A percentile compares a stretch with the other conserved stretches of the same genome.
phyloP scores from a whole-genome alignment of 2,113 vertebrate genomes.

The Azemiops feae region DNA sequence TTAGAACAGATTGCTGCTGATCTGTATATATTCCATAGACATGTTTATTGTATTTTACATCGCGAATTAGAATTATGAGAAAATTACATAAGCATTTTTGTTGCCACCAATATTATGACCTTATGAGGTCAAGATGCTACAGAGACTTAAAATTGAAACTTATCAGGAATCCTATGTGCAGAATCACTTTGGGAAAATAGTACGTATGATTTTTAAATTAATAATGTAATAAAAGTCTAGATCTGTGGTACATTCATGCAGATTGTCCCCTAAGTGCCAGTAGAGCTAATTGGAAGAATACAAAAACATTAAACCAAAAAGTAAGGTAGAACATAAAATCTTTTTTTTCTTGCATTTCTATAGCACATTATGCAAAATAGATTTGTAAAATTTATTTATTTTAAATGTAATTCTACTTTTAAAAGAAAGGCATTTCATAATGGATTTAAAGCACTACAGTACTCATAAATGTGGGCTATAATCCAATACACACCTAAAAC shows the following conservation, averaged over 20 bases:
- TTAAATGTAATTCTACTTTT: not conserved
- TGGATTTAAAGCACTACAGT: not conserved
- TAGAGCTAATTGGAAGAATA: no score
- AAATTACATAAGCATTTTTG: not conserved
- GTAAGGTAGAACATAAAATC: no score
- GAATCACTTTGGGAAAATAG: no score
- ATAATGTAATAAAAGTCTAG: no score
- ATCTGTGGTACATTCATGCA: no score
- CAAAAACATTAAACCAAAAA: no score
- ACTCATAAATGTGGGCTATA: slow-evolving; percentile 6
- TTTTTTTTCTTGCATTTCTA: not conserved
- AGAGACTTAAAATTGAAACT: no score
- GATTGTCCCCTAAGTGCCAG: no score
- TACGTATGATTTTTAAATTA: no score
- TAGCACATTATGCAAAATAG: not conserved
- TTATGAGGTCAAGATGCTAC: no score
- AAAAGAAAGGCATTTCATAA: no score
- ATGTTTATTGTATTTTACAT: not conserved
- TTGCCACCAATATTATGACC: not conserved
- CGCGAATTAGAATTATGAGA: not conserved
- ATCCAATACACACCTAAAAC: not conserved
- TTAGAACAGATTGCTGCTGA: not conserved
- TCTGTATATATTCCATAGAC: not conserved
- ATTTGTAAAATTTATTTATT: not conserved
- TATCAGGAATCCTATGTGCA: no score